phyloP scores from a whole-genome alignment of 2,113 vertebrate genomes.

The Pimephales promelas region DNA sequence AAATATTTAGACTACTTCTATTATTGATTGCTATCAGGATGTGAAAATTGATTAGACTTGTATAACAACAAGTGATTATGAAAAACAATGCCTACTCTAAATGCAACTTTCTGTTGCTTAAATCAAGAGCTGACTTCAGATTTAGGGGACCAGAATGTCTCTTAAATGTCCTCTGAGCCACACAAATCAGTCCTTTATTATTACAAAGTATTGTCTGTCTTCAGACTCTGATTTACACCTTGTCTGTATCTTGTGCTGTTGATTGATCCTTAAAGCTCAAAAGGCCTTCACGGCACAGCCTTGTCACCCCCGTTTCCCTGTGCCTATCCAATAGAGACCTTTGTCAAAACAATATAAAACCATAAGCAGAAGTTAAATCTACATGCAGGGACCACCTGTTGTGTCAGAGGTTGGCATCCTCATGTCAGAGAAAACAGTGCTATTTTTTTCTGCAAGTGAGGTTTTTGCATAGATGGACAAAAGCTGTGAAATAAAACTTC shows the following conservation, averaged over 20 bases:
- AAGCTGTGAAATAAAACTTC: slow-evolving; percentile 36
- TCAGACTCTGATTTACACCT: slow-evolving; percentile 6
- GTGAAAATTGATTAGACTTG: too few relatives aligned
- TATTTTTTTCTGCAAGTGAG: neutral
- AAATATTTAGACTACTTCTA: too few relatives aligned
- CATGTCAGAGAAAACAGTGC: neutral
- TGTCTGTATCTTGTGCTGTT: slow-evolving; percentile 25
- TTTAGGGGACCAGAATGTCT: slow-evolving; percentile 4
- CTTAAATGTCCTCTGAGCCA: neutral
- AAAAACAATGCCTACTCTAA: too few relatives aligned
- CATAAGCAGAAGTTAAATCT: neutral
- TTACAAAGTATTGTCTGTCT: neutral
- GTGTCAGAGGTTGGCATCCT: neutral
- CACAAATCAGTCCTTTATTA: neutral
- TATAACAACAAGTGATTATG: too few relatives aligned
- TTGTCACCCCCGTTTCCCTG: neutral
- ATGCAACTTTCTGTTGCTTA: neutral
- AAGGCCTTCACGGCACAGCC: neutral
- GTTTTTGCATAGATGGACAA: neutral
- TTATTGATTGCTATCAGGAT: too few relatives aligned
- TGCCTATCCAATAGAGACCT: slow-evolving; percentile 16
- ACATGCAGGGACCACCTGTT: neutral
- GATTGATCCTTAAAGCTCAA: slow-evolving; percentile 4
- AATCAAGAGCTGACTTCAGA: neutral
- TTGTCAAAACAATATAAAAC: neutral